phyloP scores from a whole-genome alignment of 2,113 vertebrate species.

The Nesoenas mayeri region DNA sequence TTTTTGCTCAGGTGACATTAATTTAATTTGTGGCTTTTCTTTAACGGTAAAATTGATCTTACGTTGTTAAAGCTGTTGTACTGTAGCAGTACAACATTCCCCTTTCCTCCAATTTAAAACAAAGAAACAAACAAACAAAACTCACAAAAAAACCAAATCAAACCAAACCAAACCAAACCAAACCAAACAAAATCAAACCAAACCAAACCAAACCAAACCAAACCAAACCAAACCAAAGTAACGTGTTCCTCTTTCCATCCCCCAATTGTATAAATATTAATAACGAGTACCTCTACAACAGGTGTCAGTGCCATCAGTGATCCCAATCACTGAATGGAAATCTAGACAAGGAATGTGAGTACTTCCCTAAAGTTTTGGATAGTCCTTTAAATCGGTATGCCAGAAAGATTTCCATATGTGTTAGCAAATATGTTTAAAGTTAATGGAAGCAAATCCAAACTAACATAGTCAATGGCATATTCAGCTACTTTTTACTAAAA shows the following conservation, averaged over 20 bases:
- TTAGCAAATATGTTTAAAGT: background rate
- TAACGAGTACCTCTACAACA: background rate
- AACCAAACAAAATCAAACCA: no score
- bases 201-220: no score
- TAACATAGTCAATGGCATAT: background rate
- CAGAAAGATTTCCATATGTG: background rate
- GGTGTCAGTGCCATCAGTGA: background rate
- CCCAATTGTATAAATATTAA: background rate
- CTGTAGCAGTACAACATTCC: background rate
- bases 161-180: background rate
- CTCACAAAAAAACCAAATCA: no score
- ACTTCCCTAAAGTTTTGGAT: background rate
- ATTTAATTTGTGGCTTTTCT: background rate
- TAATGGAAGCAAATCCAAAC: background rate
- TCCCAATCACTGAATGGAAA: background rate
- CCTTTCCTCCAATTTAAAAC: no score
- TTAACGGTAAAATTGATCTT: background rate
- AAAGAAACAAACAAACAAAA: no score
- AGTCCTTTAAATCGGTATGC: background rate
- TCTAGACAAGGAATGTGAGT: fast-evolving
- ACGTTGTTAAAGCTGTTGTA: background rate
- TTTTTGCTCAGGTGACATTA: background rate
- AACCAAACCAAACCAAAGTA: background rate
- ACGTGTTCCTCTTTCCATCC: fast-evolving
- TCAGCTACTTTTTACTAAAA: background rate